Conservation (phyloP, 2,888 invertebrate genomes). For the Dasysyrphus albostriatus region DNA sequence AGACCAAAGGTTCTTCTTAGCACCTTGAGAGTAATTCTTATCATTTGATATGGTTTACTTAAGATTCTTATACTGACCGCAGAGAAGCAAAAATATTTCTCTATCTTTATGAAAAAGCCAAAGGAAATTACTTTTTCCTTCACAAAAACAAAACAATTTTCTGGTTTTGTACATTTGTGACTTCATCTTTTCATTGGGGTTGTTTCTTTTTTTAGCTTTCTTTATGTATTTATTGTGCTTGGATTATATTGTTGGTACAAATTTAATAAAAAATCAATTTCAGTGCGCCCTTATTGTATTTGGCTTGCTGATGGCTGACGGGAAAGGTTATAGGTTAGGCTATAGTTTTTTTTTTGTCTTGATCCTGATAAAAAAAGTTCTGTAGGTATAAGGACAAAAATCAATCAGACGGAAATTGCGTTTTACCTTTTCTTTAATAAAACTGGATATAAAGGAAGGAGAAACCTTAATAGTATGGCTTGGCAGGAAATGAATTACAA, state of each 20-base stretch:
- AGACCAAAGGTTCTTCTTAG: constrained; percentile 5
- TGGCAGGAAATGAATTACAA: constrained; percentile 3
- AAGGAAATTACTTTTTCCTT: background rate
- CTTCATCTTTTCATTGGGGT: background rate
- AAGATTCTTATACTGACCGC: background rate
- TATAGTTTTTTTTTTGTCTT: background rate
- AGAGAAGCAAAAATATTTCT: background rate
- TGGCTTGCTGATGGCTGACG: background rate
- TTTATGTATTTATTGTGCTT: constrained; percentile 20
- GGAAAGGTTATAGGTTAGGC: background rate
- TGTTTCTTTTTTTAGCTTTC: background rate
- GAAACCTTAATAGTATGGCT: constrained; percentile 5
- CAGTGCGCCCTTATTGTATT: background rate
- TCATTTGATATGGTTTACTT: background rate
- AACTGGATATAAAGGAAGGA: background rate
- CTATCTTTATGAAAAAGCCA: background rate
- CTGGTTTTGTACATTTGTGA: background rate
- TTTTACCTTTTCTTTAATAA: constrained; percentile 5
- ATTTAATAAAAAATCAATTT: constrained; percentile 40
- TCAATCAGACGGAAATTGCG: constrained; percentile 29
- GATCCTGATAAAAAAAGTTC: constrained; percentile 9
- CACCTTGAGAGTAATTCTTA: constrained; percentile 16
- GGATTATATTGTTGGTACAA: constrained; percentile 13
- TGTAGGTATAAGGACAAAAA: constrained; percentile 7
- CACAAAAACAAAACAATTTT: background rate